Percentiles rank a stretch among this genome's conserved stretches.
phyloP scores from a whole-genome alignment of 2,888 invertebrate genomes.

The Trachelus stipa region DNA sequence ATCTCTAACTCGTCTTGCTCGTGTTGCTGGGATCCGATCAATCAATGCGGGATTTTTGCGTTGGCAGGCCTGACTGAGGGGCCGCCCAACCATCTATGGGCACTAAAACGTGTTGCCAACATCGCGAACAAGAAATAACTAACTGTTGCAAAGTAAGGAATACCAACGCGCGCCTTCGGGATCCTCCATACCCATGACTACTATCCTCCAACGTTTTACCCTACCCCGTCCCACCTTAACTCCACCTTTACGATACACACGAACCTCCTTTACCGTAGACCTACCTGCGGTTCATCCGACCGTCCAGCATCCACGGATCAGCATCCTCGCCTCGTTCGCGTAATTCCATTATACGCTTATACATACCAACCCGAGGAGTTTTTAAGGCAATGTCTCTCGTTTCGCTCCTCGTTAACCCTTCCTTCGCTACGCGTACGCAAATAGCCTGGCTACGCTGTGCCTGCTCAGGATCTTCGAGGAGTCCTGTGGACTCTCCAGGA shows the following conservation, averaged over 20 bases:
- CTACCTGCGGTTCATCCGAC: neutral
- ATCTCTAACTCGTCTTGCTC: conserved; percentile 36
- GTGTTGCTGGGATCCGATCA: conserved; percentile 51
- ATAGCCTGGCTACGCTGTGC: neutral
- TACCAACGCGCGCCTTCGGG: conserved; percentile 37
- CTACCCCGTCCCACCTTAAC: neutral
- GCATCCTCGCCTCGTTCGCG: neutral
- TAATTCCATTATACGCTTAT: conserved; percentile 1
- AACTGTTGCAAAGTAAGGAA: conserved; percentile 54
- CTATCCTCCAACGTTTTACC: conserved; percentile 1
- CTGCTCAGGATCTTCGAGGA: neutral
- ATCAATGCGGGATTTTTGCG: conserved; percentile 59
- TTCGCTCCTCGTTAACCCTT: conserved; percentile 9
- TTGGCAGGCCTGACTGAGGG: conserved; percentile 46
- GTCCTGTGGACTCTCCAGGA: neutral
- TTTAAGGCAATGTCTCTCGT: neutral
- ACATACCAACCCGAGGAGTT: neutral
- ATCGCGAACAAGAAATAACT: conserved; percentile 57
- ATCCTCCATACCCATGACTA: conserved; percentile 8
- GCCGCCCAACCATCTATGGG: conserved; percentile 58
- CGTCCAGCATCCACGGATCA: neutral
- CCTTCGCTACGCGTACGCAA: neutral
- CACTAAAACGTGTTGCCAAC: conserved; percentile 61
- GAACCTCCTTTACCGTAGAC: neutral
- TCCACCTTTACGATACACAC: neutral